A percentile compares a stretch with the other conserved stretches of the same genome.
phyloP scores from a whole-genome alignment of 2,113 vertebrate genomes.

The Microcebus ravelobensis region DNA sequence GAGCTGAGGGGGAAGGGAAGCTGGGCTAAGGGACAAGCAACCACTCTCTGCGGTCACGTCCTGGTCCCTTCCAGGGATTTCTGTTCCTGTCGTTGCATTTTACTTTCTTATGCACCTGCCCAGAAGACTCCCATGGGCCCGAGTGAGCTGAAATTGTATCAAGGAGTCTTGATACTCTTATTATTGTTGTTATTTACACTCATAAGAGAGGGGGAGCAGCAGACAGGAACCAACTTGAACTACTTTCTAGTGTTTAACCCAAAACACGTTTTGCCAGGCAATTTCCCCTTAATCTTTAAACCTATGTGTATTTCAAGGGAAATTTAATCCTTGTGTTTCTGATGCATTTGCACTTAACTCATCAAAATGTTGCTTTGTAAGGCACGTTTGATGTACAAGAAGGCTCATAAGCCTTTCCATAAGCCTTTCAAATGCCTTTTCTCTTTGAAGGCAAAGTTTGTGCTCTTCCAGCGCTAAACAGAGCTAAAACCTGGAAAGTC shows the following conservation, averaged over 20 bases:
- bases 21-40: not conserved
- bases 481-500: slow-evolving; percentile 58
- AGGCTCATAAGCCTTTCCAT: slow-evolving; percentile 78
- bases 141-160: slow-evolving; percentile 7
- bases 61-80: not conserved
- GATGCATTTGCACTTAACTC: slow-evolving; percentile 81
- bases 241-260: slow-evolving; percentile 62
- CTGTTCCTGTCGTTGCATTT: not conserved
- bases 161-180: slow-evolving; percentile 10
- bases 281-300: slow-evolving; percentile 78
- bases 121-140: not conserved
- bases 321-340: slow-evolving; percentile 80
- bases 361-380: slow-evolving; percentile 81
- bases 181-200: slow-evolving; percentile 65
- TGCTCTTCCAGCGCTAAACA: slow-evolving; percentile 60
- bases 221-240: slow-evolving; percentile 51
- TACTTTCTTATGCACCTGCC: not conserved
- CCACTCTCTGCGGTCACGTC: not conserved
- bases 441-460: slow-evolving; percentile 76
- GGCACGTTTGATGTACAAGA: slow-evolving; percentile 76
- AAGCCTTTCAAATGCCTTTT: slow-evolving; percentile 75
- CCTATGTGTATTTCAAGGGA: slow-evolving; percentile 75
- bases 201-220: slow-evolving; percentile 28
- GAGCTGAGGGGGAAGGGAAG: not conserved
- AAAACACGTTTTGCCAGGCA: slow-evolving; percentile 68